A percentile compares a stretch with the other conserved stretches of the same genome.
phyloP scores from a whole-genome alignment of 2,888 invertebrate species.

The Cataglyphis rosenhaueri region DNA sequence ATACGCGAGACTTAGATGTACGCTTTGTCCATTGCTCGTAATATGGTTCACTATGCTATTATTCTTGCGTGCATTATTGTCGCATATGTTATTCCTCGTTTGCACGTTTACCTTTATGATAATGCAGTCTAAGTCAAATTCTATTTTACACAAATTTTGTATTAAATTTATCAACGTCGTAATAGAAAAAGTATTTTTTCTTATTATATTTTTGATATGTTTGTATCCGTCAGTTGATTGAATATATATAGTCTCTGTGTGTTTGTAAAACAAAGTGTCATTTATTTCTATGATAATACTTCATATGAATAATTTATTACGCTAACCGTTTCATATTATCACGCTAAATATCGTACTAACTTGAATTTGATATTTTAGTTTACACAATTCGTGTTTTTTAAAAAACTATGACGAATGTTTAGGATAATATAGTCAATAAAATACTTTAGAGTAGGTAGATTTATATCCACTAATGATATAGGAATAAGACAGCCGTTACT shows the following conservation, averaged over 20 bases:
- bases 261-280: not conserved
- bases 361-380: not conserved
- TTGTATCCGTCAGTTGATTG: not conserved
- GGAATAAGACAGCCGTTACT: not conserved
- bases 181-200: not conserved
- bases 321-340: not conserved
- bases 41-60: constrained; percentile 18
- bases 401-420: not conserved
- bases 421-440: not conserved
- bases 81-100: constrained; percentile 6
- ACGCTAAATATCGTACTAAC: not conserved
- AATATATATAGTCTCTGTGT: not conserved
- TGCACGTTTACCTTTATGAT: not conserved
- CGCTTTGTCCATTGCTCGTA: constrained; percentile 29
- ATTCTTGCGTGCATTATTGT: constrained; percentile 22
- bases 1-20: constrained; percentile 3
- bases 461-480: constrained; percentile 3
- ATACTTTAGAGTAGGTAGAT: not conserved
- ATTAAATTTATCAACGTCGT: not conserved
- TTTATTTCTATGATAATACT: not conserved
- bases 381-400: not conserved
- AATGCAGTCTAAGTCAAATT: not conserved
- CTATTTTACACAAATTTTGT: not conserved
- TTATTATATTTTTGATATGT: not conserved
- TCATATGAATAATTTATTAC: not conserved